phyloP scores from a whole-genome alignment of 53 echinoderm and acorn worm species.

The Apostichopus leukothele region DNA sequence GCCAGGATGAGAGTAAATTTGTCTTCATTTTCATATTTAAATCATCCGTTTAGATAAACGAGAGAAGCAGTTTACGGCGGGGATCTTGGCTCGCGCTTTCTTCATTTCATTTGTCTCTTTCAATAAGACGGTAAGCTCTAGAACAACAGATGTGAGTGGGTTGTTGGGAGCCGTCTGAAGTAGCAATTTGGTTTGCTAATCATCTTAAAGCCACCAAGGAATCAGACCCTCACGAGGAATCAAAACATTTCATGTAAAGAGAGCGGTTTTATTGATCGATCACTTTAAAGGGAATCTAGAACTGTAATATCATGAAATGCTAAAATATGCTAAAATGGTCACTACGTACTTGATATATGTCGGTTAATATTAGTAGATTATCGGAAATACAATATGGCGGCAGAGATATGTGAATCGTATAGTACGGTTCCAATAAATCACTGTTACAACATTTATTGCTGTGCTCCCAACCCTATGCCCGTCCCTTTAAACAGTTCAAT shows the following conservation, averaged over 20 bases:
- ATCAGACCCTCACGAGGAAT: constrained; percentile 23
- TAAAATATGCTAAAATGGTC: not conserved
- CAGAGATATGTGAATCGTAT: too few relatives aligned
- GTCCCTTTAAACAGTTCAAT: not conserved
- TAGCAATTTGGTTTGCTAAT: constrained; percentile 45
- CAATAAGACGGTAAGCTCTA: constrained; percentile 13
- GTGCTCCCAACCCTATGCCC: too few relatives aligned
- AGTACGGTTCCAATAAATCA: too few relatives aligned
- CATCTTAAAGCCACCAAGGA: constrained; percentile 9
- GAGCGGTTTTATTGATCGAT: constrained; percentile 6
- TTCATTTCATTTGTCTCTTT: not conserved
- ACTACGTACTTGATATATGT: too few relatives aligned
- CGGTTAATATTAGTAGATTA: too few relatives aligned
- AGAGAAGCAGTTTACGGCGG: not conserved
- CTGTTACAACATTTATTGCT: too few relatives aligned
- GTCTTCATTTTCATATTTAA: not conserved
- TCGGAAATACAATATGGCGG: too few relatives aligned
- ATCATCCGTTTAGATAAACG: not conserved
- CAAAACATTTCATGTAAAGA: constrained; percentile 25
- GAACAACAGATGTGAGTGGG: constrained; percentile 35
- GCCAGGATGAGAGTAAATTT: not conserved
- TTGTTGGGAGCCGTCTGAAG: constrained; percentile 21
- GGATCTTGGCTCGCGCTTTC: not conserved
- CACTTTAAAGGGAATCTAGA: not conserved
- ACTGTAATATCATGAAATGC: not conserved